Evolutionary conservation across 2,888 invertebrate genomes (phyloP).

Genomic region (Epinotia ramella): DNA sequence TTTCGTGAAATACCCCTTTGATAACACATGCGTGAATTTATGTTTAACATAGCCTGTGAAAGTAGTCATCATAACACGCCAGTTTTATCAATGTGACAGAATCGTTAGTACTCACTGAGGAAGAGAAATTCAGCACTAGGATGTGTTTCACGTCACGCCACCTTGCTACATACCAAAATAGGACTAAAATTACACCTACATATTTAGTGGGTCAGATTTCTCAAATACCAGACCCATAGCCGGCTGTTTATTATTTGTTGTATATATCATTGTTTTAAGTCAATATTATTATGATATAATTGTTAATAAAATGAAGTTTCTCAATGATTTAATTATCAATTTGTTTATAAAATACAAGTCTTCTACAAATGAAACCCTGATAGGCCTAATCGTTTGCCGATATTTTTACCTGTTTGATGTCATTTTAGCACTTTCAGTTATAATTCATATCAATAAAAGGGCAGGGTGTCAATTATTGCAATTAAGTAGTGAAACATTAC

Average conservation of each 20-base stretch:
- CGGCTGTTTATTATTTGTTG: constrained; percentile 6
- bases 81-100: not conserved
- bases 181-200: not conserved
- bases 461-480: too few species aligned
- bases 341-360: not conserved
- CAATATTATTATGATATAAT: constrained; percentile 22
- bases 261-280: constrained; percentile 31
- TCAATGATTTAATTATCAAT: not conserved
- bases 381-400: too few species aligned
- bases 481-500: too few species aligned
- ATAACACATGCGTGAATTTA: too few species aligned
- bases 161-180: not conserved
- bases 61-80: not conserved
- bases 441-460: too few species aligned
- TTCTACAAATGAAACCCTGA: too few species aligned
- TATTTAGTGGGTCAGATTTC: not conserved
- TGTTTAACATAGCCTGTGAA: not conserved
- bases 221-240: not conserved
- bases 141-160: not conserved
- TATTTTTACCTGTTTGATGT: too few species aligned
- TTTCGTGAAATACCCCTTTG: too few species aligned
- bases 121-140: too few species aligned
- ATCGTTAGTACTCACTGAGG: too few species aligned
- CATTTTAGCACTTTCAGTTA: too few species aligned
- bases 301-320: constrained; percentile 30